Evolutionary conservation across 2,888 invertebrate species (phyloP), one percentile per base, ranked within the genome.

Genomic region (Rhamphomyia laevipes): DNA sequence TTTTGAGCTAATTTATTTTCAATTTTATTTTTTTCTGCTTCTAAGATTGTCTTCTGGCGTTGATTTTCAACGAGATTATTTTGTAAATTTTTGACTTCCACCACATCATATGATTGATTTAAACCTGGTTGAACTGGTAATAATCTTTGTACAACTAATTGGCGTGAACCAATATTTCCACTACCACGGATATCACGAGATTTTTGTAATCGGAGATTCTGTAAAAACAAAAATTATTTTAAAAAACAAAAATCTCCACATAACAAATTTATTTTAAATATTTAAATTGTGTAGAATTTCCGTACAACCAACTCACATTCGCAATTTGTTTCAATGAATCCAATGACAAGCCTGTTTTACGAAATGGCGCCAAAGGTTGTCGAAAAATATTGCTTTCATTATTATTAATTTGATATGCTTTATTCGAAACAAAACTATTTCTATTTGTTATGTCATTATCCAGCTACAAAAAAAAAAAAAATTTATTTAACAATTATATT

Each of bases 71-170:
- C 23, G 9, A 58, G 54, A 9, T 61, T 61, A 43, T 61, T 61
- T 43, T 62, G 63, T 10, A 63, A 44, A 41, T 61, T 59, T 10
- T 62, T 62, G 9, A 59, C 52, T 16, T 58, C 58, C 6, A 66
- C 53, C 43, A 64, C 53, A 51, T 66, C 65, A 40, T 62, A 64
- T 7, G 57, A 49, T n/a, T 58, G 60, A 33, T 54, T 56, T 15
- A 55, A 47, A 12, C 60, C 58, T 15, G 84, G 81, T 58, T 85
- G 74, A 41, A 84, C 65, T 16, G 84, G 83, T 57, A 87, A 70
- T 60, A 84, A 76, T 7, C 88, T 72, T 67, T 86, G 86, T 17
- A 88, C 85, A 2, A 88, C 80, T 5, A 86, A 80, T 60, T 80
- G 81, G 1, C 66, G 63, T 6, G 65, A 63, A 50, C 51, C 45